phyloP scores from a whole-genome alignment of 2,113 vertebrate genomes.

The Semnornis frantzii region DNA sequence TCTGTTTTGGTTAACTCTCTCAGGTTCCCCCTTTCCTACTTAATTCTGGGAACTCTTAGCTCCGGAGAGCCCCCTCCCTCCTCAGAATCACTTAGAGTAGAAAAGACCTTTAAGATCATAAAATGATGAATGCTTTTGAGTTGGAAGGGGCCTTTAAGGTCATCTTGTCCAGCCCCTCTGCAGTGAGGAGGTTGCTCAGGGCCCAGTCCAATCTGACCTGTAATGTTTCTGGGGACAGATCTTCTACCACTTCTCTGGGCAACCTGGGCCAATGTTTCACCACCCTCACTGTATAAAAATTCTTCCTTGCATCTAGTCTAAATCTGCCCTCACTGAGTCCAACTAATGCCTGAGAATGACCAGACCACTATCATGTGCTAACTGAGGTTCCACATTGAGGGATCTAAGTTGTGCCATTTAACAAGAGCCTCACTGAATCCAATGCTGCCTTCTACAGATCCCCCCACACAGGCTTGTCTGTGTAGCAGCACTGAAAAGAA shows the following conservation, averaged over 20 bases:
- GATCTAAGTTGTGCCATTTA: background rate
- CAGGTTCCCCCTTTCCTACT: background rate
- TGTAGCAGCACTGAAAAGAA: background rate
- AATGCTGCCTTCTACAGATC: background rate
- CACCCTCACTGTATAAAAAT: too few relatives aligned
- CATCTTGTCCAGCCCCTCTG: too few relatives aligned
- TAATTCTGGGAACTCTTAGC: background rate
- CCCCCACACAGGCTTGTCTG: rapidly evolving
- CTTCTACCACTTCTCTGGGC: too few relatives aligned
- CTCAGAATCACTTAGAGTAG: background rate
- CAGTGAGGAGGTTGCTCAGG: too few relatives aligned
- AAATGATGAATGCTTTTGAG: too few relatives aligned
- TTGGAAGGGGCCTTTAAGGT: too few relatives aligned
- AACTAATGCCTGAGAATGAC: background rate
- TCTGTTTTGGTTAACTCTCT: background rate
- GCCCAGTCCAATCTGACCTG: too few relatives aligned
- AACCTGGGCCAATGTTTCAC: too few relatives aligned
- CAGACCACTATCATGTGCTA: background rate
- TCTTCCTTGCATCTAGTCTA: too few relatives aligned
- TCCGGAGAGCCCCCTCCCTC: background rate
- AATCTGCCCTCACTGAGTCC: background rate
- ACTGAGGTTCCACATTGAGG: rapidly evolving
- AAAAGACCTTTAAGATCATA: background rate
- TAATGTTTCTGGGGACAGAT: too few relatives aligned
- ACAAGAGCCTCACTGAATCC: background rate